These are phyloP conservation scores for Trachemys scripta DNA, from an alignment of 2,113 vertebrate genomes.

Conservation along the genomic window DNA sequence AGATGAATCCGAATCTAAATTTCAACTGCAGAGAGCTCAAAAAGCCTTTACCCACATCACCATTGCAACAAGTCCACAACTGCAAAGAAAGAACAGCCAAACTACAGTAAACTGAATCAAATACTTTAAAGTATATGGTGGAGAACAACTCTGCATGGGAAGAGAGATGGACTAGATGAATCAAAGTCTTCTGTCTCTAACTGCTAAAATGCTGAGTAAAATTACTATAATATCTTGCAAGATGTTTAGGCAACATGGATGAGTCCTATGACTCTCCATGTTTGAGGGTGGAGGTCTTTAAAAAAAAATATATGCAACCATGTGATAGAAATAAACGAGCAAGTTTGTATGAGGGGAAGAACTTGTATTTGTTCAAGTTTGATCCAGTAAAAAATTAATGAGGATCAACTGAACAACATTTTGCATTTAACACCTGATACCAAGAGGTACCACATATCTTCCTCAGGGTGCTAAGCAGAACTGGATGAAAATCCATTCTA, in stretches of 20 bases:
- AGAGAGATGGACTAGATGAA: neutral
- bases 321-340: accelerated
- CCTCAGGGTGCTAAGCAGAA: neutral
- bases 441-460: neutral
- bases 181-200: neutral
- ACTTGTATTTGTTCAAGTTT: no score
- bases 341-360: neutral
- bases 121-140: neutral
- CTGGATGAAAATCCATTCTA: neutral
- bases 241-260: neutral
- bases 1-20: neutral
- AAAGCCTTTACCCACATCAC: neutral
- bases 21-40: neutral
- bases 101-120: neutral
- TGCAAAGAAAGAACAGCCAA: neutral
- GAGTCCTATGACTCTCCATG: accelerated
- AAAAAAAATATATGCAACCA: neutral
- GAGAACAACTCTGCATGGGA: neutral
- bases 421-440: neutral
- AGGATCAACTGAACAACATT: neutral
- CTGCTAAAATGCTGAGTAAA: neutral
- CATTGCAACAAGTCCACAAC: neutral
- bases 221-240: neutral
- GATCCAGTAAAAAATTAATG: neutral
- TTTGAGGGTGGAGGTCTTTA: neutral